Conservation (phyloP, 1,140 invertebrate genomes). For the Acromyrmex echinatior region DNA sequence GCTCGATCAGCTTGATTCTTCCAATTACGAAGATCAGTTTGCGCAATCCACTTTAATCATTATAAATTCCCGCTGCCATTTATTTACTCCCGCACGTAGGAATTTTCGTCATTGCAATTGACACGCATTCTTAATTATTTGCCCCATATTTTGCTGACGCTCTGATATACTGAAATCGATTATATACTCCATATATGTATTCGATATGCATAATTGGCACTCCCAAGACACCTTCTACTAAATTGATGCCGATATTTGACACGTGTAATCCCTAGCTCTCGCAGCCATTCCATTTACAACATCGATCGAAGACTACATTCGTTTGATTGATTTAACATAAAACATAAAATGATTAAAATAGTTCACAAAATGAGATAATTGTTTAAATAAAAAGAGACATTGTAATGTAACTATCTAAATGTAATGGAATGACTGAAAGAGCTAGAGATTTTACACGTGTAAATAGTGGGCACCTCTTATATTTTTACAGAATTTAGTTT, state of each 20-base stretch:
- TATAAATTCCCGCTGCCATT: conserved; percentile 16
- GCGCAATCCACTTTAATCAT: conserved; percentile 33
- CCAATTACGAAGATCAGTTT: conserved; percentile 16
- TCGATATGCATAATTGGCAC: conserved; percentile 57
- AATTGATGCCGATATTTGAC: conserved; percentile 56
- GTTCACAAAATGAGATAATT: too few relatives aligned
- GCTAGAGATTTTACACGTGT: too few relatives aligned
- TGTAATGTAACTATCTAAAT: too few relatives aligned
- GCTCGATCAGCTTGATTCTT: not conserved
- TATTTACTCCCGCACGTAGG: not conserved
- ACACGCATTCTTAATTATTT: conserved; percentile 52
- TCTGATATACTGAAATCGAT: conserved; percentile 45
- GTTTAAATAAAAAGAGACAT: too few relatives aligned
- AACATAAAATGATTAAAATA: too few relatives aligned
- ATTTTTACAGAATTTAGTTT: too few relatives aligned
- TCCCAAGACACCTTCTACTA: conserved; percentile 23
- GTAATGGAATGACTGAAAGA: too few relatives aligned
- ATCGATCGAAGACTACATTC: conserved; percentile 13
- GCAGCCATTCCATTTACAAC: conserved; percentile 18
- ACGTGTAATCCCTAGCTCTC: conserved; percentile 44
- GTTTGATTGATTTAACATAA: too few relatives aligned
- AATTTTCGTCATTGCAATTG: conserved; percentile 35
- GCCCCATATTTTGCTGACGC: conserved; percentile 15
- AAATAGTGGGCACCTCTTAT: too few relatives aligned
- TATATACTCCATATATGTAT: conserved; percentile 31